phyloP scores from a whole-genome alignment of 2,797 vertebrate species.

The Spinus pinus region DNA sequence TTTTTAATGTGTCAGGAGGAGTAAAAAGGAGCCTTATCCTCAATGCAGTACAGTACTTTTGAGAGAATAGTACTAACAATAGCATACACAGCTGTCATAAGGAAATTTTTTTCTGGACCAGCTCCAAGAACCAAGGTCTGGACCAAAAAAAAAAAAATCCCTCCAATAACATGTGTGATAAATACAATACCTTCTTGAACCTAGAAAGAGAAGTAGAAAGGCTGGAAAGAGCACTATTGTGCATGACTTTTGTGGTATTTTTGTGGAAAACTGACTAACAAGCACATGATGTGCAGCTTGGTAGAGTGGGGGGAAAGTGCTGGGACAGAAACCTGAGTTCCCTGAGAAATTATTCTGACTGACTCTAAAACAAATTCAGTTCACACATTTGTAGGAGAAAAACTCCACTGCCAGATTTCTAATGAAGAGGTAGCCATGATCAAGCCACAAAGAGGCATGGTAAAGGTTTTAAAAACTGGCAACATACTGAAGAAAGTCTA shows the following conservation, averaged over 20 bases:
- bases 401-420: not conserved
- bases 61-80: not conserved
- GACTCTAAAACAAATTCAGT: not conserved
- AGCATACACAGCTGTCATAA: not conserved
- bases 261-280: constrained; percentile 20
- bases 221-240: not conserved
- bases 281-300: constrained; percentile 21
- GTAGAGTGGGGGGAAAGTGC: not conserved
- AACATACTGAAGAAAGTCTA: constrained; percentile 27
- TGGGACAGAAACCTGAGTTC: constrained; percentile 26
- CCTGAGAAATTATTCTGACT: constrained; percentile 7
- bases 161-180: not conserved
- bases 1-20: not conserved
- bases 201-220: not conserved
- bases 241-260: not conserved
- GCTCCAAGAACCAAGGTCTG: not conserved
- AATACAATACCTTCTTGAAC: not conserved
- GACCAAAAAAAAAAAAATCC: not conserved
- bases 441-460: not conserved
- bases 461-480: not conserved
- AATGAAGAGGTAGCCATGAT: not conserved
- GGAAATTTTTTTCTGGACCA: not conserved
- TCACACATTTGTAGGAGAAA: not conserved
- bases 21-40: not conserved
- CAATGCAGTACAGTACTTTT: not conserved